Percentiles rank a stretch among this genome's conserved stretches.
Evolutionary conservation across 2,888 invertebrate species (phyloP).

Genomic region (Drosophila buzzatii): DNA sequence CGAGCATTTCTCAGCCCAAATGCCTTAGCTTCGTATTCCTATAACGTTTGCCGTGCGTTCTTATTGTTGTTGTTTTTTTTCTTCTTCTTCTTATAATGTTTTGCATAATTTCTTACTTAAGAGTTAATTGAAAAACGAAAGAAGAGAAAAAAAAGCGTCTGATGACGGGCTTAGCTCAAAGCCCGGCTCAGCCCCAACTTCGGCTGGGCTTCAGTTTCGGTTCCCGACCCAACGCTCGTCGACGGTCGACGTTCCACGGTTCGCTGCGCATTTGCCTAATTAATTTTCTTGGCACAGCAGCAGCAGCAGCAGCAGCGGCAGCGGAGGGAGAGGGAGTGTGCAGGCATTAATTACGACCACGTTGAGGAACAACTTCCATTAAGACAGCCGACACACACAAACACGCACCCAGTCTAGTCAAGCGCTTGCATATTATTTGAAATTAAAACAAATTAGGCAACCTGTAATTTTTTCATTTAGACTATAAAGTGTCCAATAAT

Average conservation of each 20-base stretch:
- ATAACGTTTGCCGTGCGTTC: conserved; percentile 45
- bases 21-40: conserved; percentile 54
- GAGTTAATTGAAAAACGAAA: conserved; percentile 74
- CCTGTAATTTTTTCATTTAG: conserved; percentile 81
- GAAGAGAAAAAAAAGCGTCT: conserved; percentile 1
- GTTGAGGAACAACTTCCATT: conserved; percentile 81
- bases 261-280: conserved; percentile 83
- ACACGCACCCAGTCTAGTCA: conserved; percentile 43
- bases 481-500: conserved; percentile 77
- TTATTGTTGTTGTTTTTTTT: conserved; percentile 16
- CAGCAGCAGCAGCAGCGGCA: conserved; percentile 58
- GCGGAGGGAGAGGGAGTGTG: conserved; percentile 19
- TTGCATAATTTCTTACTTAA: conserved; percentile 83
- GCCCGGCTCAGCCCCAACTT: conserved; percentile 45
- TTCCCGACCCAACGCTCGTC: conserved; percentile 21
- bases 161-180: conserved; percentile 55
- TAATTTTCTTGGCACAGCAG: conserved; percentile 80
- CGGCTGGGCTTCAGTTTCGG: conserved; percentile 29
- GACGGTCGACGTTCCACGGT: conserved; percentile 66
- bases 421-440: conserved; percentile 76
- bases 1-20: conserved; percentile 23
- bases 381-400: conserved; percentile 44
- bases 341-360: conserved; percentile 78
- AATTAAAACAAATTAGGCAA: conserved; percentile 82
- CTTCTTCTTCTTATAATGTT: conserved; percentile 52